phyloP scores from a whole-genome alignment of 2,888 invertebrate species.

The Actias luna region DNA sequence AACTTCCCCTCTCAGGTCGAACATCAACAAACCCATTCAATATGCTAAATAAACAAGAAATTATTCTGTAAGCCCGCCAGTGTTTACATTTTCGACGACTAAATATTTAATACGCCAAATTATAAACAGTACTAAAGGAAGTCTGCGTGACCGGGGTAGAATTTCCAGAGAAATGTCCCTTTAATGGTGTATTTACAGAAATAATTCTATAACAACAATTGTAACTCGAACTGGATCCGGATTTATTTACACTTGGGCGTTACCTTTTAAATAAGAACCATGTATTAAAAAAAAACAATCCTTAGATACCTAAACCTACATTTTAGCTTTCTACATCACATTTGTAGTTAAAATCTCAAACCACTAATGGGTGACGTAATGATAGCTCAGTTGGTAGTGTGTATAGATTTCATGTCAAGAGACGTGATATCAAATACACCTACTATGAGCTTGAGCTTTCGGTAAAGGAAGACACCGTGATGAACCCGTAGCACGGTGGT shows the following conservation, averaged over 20 bases:
- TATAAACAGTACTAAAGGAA: conserved; percentile 29
- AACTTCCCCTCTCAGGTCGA: background rate
- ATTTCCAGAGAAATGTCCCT: conserved; percentile 26
- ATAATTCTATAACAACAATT: conserved; percentile 40
- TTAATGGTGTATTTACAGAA: conserved; percentile 31
- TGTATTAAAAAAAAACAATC: too few species aligned
- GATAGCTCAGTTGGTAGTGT: too few species aligned
- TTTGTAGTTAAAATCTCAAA: too few species aligned
- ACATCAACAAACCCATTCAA: background rate
- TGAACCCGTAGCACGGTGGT: too few species aligned
- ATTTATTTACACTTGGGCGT: conserved; percentile 27
- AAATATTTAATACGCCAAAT: conserved; percentile 30
- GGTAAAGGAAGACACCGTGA: too few species aligned
- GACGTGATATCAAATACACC: too few species aligned
- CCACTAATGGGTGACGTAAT: too few species aligned
- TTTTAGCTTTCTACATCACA: too few species aligned
- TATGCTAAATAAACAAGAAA: background rate
- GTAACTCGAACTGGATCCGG: conserved; percentile 27
- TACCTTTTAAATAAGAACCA: conserved; percentile 20
- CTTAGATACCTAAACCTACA: too few species aligned
- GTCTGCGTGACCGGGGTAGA: conserved; percentile 30
- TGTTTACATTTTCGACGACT: conserved; percentile 18
- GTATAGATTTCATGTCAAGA: too few species aligned
- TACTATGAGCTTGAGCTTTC: too few species aligned
- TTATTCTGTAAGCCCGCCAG: conserved; percentile 7